Evolutionary conservation across 2,797 vertebrate genomes (phyloP).

Genomic region (Parambassis ranga): DNA sequence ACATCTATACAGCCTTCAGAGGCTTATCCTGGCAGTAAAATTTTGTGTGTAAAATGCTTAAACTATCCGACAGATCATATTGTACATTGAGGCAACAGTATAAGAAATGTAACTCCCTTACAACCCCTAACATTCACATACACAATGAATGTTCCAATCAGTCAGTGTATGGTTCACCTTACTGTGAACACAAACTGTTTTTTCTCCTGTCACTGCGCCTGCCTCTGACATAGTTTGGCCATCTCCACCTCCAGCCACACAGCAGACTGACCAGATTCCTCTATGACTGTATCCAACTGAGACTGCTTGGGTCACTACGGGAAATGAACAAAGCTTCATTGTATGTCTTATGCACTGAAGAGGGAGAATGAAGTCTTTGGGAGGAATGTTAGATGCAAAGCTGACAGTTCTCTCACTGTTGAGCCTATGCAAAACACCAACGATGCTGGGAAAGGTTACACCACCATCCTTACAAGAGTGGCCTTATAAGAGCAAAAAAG

Average conservation of each 20-base stretch:
- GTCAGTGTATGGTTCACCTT: slow-evolving; percentile 4
- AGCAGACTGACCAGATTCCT: slow-evolving; percentile 64
- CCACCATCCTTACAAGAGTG: not conserved
- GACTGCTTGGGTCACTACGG: slow-evolving; percentile 24
- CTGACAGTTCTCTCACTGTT: slow-evolving; percentile 42
- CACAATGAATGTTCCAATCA: not conserved
- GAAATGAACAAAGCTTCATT: slow-evolving; percentile 67
- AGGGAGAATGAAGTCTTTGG: slow-evolving; percentile 40
- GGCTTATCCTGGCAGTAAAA: slow-evolving; percentile 33
- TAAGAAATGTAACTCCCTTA: too few relatives aligned
- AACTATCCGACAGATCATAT: not conserved
- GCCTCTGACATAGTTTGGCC: slow-evolving; percentile 49
- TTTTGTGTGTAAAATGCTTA: slow-evolving; percentile 1
- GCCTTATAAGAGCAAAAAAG: not conserved
- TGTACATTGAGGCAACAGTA: too few relatives aligned
- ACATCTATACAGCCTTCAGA: slow-evolving; percentile 56
- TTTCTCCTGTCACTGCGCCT: slow-evolving; percentile 35
- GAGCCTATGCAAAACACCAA: slow-evolving; percentile 5
- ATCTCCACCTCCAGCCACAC: slow-evolving; percentile 55
- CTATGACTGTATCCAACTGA: slow-evolving; percentile 41
- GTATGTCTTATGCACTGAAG: slow-evolving; percentile 45
- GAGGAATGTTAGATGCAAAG: slow-evolving; percentile 45
- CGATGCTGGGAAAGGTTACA: slow-evolving; percentile 1
- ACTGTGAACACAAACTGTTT: slow-evolving; percentile 37
- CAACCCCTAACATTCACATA: too few relatives aligned